Base-by-base conservation (phyloP, 2,113 vertebrate species). In the Stegostoma tigrinum region DNA sequence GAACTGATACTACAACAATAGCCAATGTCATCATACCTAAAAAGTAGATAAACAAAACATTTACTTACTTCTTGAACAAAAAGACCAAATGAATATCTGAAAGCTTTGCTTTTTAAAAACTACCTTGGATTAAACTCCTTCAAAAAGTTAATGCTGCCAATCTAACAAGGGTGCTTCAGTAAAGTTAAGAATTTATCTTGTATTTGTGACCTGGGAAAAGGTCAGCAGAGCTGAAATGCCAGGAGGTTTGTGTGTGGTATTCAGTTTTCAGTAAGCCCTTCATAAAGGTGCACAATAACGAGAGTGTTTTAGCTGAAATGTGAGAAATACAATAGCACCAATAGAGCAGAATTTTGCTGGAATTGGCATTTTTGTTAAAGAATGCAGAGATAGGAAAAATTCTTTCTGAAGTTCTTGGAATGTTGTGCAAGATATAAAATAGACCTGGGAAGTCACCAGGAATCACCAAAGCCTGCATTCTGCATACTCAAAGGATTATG, bases 401-500 rank as follows among this genome's bases (percentile, higher is more conserved):
- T 95, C 67, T 24, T 27, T 27, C 94, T 38, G 42, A 72, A 30
- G 94, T 95, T 95, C 42, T 72, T 27, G 45, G 42, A 75, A 72
- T 95, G 42, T 52, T 52, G 55, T 61, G 48, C 14, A 87, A 68
- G 72, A 95, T 96, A 48, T 96, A 80, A 96, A 94, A 8, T 94
- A 96, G 95, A 27, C 70, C 96, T 96, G 87, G 48, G 90, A 96
- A 66, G 55, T 64, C 87, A 64, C 55, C 87, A 14, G n/a, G n/a
- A 96, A 2, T 91, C 95, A 95, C 64, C 96, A 90, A 96, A 91
- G 42, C 96, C 61, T 95, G 38, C 93, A 91, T n/a, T 0, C 0
- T 87, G 30, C 30, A 75, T 64, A 96, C 96, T 96, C 87, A 96
- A 96, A 96, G 86, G 95, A 96, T 96, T 96, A 78, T 94, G 17